Conservation (phyloP, 2,113 vertebrate species). For the Neogale vison region DNA sequence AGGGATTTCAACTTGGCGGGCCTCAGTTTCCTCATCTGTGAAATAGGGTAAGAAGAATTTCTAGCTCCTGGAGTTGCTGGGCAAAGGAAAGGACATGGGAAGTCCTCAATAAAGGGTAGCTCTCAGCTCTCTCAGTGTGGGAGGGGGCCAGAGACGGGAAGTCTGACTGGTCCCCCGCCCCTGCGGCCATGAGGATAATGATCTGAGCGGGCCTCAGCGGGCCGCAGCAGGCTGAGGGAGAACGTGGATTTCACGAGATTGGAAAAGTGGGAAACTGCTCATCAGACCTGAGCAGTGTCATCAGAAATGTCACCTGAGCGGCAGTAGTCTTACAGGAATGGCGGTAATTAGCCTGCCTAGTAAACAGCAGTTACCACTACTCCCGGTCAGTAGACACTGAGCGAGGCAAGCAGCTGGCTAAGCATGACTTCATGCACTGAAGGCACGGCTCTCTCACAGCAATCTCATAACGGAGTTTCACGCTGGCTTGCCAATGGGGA, state of each 20-base stretch:
- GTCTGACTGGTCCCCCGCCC: neutral
- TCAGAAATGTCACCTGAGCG: neutral
- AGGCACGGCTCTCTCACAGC: neutral
- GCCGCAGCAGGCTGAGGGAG: neutral
- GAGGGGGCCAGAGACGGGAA: neutral
- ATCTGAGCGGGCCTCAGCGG: neutral
- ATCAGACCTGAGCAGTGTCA: neutral
- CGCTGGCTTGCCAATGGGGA: neutral
- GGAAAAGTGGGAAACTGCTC: neutral
- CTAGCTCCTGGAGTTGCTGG: neutral
- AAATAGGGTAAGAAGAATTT: neutral
- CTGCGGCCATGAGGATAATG: too few species aligned
- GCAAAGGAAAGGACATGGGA: neutral
- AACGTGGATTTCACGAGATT: neutral
- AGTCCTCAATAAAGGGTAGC: neutral
- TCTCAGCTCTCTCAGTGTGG: neutral
- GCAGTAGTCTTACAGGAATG: neutral
- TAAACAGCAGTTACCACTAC: neutral
- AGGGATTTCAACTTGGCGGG: neutral
- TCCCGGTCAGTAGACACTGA: neutral
- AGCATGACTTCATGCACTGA: rapidly evolving
- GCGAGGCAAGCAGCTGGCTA: rapidly evolving
- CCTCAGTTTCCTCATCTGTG: neutral
- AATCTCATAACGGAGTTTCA: neutral
- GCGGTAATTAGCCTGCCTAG: neutral